phyloP scores from a whole-genome alignment of 1,140 invertebrate genomes.

The Drosophila yakuba region DNA sequence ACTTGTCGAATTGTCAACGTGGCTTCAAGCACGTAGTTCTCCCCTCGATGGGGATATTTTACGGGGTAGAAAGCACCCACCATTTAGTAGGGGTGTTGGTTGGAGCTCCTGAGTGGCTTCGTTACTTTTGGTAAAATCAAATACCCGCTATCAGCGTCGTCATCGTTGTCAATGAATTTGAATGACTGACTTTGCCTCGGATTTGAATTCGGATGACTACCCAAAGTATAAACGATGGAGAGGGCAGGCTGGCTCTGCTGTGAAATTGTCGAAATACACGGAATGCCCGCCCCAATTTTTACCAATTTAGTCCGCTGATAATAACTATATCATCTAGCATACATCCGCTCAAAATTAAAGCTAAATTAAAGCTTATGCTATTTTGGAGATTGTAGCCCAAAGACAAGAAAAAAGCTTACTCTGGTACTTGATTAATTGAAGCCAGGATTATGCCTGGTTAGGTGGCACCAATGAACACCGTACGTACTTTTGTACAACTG shows the following conservation, averaged over 20 bases:
- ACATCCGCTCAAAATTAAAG: background rate
- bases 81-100: background rate
- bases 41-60: conserved; percentile 10
- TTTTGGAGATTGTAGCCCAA: background rate
- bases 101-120: conserved; percentile 10
- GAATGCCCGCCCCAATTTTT: conserved; percentile 41
- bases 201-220: conserved; percentile 3
- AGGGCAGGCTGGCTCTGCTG: conserved; percentile 12
- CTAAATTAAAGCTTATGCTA: background rate
- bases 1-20: conserved; percentile 81
- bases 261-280: conserved; percentile 77
- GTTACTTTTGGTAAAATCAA: conserved; percentile 51
- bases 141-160: conserved; percentile 70
- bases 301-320: background rate
- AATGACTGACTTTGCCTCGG: conserved; percentile 59
- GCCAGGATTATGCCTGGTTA: too few relatives aligned
- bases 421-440: too few relatives aligned
- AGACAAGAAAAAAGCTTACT: too few relatives aligned
- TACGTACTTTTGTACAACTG: too few relatives aligned
- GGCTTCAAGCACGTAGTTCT: conserved; percentile 35
- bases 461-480: too few relatives aligned
- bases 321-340: conserved; percentile 8
- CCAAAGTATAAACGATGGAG: too few relatives aligned
- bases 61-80: background rate
- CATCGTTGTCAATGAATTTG: conserved; percentile 80